Conservation (phyloP, 2,888 invertebrate genomes). For the Phytoseiulus persimilis region DNA sequence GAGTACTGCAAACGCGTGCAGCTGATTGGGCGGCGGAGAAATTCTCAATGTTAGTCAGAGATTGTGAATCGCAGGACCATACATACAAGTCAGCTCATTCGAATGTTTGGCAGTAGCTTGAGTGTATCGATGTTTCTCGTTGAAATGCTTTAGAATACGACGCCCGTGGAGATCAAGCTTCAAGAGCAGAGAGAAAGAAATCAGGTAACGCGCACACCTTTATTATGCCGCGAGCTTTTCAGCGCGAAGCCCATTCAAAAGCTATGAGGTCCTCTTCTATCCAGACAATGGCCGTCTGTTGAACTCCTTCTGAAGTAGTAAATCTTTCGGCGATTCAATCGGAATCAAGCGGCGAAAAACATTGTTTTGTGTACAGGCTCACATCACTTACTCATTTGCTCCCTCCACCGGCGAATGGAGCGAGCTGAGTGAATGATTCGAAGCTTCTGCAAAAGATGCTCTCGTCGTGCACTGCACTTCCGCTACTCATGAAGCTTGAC, state of each 20-base stretch:
- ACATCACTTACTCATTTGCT: background rate
- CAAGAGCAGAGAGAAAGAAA: background rate
- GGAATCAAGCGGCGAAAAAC: background rate
- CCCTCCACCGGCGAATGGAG: background rate
- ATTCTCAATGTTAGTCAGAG: too few species aligned
- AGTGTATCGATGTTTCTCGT: background rate
- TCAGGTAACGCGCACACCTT: background rate
- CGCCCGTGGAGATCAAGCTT: background rate
- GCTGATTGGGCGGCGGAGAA: too few species aligned
- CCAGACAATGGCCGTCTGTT: background rate
- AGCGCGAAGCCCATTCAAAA: background rate
- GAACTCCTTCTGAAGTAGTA: background rate
- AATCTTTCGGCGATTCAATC: background rate
- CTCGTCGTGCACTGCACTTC: background rate
- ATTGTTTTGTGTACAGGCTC: background rate
- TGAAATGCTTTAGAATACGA: background rate
- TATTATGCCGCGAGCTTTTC: background rate
- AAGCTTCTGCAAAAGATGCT: background rate
- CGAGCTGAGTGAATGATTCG: background rate
- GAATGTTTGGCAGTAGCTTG: too few species aligned
- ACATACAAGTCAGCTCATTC: too few species aligned
- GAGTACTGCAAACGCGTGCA: too few species aligned
- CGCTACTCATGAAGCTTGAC: background rate
- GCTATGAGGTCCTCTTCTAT: background rate
- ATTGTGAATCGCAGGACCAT: too few species aligned